Base-by-base conservation (phyloP, 2,888 invertebrate genomes). In the Heteromyza rotundicornis region DNA sequence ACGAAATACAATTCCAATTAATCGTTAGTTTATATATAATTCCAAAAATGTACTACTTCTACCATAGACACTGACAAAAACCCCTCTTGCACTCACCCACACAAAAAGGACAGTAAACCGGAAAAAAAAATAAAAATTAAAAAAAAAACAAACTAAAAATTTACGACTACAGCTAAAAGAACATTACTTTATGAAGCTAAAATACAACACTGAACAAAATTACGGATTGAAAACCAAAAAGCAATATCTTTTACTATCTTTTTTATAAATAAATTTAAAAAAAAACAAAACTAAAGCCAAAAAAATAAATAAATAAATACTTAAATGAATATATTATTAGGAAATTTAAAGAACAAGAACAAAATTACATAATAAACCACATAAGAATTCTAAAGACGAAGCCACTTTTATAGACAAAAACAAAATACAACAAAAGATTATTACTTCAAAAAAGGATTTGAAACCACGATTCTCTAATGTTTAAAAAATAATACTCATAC, bases 231-330 rank as follows among this genome's bases (percentile, higher is more conserved):
- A 22, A 54, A 49, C 59, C 47, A 59, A 63, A 36, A 63, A 63
- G 63, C 63, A 63, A 63, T 63, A 63, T 35, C 50, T 63, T 63
- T 56, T 63, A 63, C 59, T 62, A 62, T 59, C 62, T 62, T 62
- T 62, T 62, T 40, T 55, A 55, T 55, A 54, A 32, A 36, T 47
- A 57, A 50, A 55, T 20, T 14, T 19, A 24, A 35, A 51, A 60
- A 14, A 59, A 52, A 27, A n/a, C n/a, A 40, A 17, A 55, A 52
- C 20, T 23, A 32, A n/a, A n/a, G n/a, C n/a, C n/a, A n/a, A n/a
- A n/a, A n/a, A n/a, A 19, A 32, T 23, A 55, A 52, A 23, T 23
- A 32, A 19, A 63, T 49, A 51, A 57, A 50, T 40, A 58, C 51
- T 60, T 51, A 56, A 61, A 61, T 52, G 59, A 53, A 65, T 63